A percentile compares a stretch with the other conserved stretches of the same genome.
Conservation (phyloP, 2,888 invertebrate species). For the Ctenicera cuprea region DNA sequence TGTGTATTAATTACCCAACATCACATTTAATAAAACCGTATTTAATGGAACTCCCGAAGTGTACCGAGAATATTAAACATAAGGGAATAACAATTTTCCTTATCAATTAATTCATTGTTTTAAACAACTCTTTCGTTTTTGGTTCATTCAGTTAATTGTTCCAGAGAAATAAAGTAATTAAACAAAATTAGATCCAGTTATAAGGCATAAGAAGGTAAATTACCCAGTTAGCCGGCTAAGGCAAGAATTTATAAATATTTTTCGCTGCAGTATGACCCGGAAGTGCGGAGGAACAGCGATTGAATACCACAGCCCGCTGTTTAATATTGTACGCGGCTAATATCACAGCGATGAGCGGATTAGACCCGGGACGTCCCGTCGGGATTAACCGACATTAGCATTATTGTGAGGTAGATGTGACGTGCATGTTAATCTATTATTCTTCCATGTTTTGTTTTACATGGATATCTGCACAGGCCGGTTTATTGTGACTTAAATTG, state of each 20-base stretch:
- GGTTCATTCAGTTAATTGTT: too few species aligned
- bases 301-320: slow-evolving; percentile 65
- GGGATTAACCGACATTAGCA: slow-evolving; percentile 66
- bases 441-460: slow-evolving; percentile 45
- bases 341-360: slow-evolving; percentile 63
- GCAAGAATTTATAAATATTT: neutral
- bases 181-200: too few species aligned
- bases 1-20: neutral
- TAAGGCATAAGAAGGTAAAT: too few species aligned
- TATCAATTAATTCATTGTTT: neutral
- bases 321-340: slow-evolving; percentile 66
- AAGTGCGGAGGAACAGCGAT: slow-evolving; percentile 59
- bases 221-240: too few species aligned
- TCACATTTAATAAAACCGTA: neutral
- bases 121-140: neutral
- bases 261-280: slow-evolving; percentile 50
- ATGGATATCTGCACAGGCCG: slow-evolving; percentile 31
- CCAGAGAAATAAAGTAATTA: neutral
- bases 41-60: neutral
- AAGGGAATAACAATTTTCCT: neutral
- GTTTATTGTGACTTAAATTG: slow-evolving; percentile 40
- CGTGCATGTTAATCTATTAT: slow-evolving; percentile 58
- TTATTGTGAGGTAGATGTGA: slow-evolving; percentile 61
- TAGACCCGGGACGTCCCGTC: slow-evolving; percentile 62
- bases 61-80: neutral